These are phyloP conservation scores for Thalassophryne amazonica DNA, from an alignment of 2,797 vertebrate species.

Conservation along the genomic window DNA sequence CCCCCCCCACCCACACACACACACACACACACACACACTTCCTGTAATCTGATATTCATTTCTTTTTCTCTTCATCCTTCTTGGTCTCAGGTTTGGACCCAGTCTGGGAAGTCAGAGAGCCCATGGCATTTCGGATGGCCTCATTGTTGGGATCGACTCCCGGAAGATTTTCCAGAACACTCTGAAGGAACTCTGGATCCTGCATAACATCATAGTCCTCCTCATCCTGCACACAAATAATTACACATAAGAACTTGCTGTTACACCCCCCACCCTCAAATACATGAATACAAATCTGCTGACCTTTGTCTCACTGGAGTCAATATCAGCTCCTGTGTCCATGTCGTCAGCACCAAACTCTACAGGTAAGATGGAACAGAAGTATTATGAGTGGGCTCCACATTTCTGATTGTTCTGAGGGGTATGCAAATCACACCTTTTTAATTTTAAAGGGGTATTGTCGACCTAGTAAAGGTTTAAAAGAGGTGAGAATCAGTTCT, in stretches of 20 bases:
- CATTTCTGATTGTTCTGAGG: too few species aligned
- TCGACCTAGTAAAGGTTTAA: too few species aligned
- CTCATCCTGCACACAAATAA: constrained; percentile 77
- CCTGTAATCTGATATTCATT: constrained; percentile 50
- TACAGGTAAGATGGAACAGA: constrained; percentile 14
- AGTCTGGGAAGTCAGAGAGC: constrained; percentile 85
- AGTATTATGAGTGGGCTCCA: neutral
- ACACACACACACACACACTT: constrained; percentile 15
- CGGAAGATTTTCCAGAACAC: constrained; percentile 92
- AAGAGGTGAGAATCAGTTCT: too few species aligned
- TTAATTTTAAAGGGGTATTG: too few species aligned
- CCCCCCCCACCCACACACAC: too few species aligned
- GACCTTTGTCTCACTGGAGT: constrained; percentile 66
- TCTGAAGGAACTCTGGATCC: constrained; percentile 96
- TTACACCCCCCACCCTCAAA: too few species aligned
- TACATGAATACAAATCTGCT: too few species aligned
- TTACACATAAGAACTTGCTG: neutral
- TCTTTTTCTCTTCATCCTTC: constrained; percentile 87
- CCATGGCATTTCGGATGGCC: constrained; percentile 95
- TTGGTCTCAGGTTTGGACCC: constrained; percentile 81
- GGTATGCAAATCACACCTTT: too few species aligned
- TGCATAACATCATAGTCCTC: constrained; percentile 98
- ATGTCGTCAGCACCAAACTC: constrained; percentile 66
- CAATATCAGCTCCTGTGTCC: constrained; percentile 66
- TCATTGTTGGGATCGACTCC: constrained; percentile 96